phyloP scores from a whole-genome alignment of 2,113 vertebrate species.

The Glareola pratincola region DNA sequence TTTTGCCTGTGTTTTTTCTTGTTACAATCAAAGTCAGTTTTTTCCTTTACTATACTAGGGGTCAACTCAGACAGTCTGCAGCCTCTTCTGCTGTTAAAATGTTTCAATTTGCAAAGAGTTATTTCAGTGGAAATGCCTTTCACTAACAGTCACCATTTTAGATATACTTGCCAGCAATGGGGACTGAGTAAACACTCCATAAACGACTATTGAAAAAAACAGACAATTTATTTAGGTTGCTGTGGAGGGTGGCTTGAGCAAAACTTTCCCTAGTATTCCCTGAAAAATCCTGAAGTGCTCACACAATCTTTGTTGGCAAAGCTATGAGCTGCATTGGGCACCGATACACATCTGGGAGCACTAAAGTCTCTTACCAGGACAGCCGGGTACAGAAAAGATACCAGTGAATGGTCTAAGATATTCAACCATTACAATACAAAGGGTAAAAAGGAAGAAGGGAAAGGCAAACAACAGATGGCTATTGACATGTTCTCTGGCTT shows the following conservation, averaged over 20 bases:
- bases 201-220: background rate
- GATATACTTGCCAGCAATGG: background rate
- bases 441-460: background rate
- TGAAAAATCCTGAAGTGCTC: background rate
- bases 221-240: background rate
- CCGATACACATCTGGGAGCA: background rate
- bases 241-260: background rate
- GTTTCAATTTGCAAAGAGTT: background rate
- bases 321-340: background rate
- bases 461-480: background rate
- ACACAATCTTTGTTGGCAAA: background rate
- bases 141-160: background rate
- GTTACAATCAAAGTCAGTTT: background rate
- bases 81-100: background rate
- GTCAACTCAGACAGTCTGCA: background rate
- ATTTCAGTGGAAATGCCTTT: background rate
- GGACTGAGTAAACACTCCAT: background rate
- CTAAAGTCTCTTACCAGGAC: background rate
- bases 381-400: background rate
- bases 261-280: background rate
- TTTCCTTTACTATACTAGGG: background rate
- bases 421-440: background rate
- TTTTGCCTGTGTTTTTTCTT: background rate
- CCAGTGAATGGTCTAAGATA: background rate
- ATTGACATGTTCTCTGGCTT: background rate